Base-by-base conservation (phyloP, 2,113 vertebrate genomes). In the Pungitius pungitius region DNA sequence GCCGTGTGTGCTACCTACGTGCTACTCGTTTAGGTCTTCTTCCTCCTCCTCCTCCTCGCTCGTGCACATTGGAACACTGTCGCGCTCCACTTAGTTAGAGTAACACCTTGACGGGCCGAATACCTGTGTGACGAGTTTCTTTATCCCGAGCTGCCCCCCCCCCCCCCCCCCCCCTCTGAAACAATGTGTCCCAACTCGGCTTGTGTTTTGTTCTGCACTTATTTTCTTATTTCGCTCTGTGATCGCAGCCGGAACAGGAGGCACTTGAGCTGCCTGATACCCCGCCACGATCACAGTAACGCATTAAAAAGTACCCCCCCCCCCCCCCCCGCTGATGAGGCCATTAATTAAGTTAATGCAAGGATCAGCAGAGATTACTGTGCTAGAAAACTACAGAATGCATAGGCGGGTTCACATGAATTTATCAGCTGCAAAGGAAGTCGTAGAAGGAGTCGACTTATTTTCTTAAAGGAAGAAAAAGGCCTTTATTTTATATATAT, bases 1-100 rank as follows among this genome's bases (percentile, higher is more conserved):
- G 91, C 91, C 87, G 5, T 6, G 33, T 92, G 92, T 87, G 87
- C 81, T 80, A 71, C 80, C 90, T 88, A 71, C 81, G 83, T 43
- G 69, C 58, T 88, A 67, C 57, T 30, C 62, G 63, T n/a, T 11
- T 67, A 69, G 75, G 74, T 55, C 63, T 17, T 26, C 27, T 3
- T 3, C 43, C 14, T 58, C 56, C n/a, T 24, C 26, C 4, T 69
- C 18, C 27, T 43, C 2, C 22, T 8, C 11, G 18, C n/a, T 18
- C 4, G 52, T 69, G 73, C 20, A 58, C 22, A 56, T 65, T 82
- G 13, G 42, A 73, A 64, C 39, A 24, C 4, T 33, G 17, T 13
- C 30, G 15, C 3, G 0, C 12, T 43, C 60, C 20, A 9, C 10
- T 64, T 49, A 8, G 42, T 14, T 77, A 37, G n/a, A 33, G 12